Evolutionary conservation across 2,113 vertebrate species (phyloP).

Genomic region (Poecilia latipinna): DNA sequence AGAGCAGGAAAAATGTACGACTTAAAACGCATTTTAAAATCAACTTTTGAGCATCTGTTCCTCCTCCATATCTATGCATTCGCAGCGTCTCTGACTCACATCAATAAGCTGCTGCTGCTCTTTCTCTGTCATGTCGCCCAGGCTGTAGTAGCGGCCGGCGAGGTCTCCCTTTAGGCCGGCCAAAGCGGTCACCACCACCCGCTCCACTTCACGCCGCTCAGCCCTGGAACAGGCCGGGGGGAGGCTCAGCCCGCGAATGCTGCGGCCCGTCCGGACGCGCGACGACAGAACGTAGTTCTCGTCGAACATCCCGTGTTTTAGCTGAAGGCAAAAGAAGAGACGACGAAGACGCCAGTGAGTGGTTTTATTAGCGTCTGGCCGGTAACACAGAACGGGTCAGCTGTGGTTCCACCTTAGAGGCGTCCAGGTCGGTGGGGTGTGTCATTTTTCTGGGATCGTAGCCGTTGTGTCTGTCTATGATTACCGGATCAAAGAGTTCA

Average conservation of each 20-base stretch:
- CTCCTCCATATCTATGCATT: no score
- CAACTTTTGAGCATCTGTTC: no score
- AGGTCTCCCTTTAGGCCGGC: constrained; percentile 89
- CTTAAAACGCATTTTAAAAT: no score
- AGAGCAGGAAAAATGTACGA: no score
- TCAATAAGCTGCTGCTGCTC: constrained; percentile 95
- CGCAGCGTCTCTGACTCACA: constrained; percentile 64
- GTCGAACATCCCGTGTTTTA: constrained; percentile 86
- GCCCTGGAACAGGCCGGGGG: constrained; percentile 89
- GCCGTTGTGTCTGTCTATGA: constrained; percentile 90
- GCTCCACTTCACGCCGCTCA: constrained; percentile 92
- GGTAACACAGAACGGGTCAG: not conserved
- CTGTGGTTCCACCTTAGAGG: constrained; percentile 84
- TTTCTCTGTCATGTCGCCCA: constrained; percentile 87
- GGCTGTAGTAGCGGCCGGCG: constrained; percentile 88
- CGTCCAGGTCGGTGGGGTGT: constrained; percentile 90
- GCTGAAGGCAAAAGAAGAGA: constrained; percentile 61
- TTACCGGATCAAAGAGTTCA: constrained; percentile 90
- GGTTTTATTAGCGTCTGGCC: not conserved
- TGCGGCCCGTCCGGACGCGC: constrained; percentile 90
- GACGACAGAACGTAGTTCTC: constrained; percentile 90
- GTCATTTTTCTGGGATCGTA: constrained; percentile 89
- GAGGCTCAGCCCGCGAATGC: constrained; percentile 91
- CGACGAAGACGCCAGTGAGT: not conserved
- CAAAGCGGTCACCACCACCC: constrained; percentile 84